Conservation (phyloP, 2,113 vertebrate genomes). For the Rousettus leschenaultii region DNA sequence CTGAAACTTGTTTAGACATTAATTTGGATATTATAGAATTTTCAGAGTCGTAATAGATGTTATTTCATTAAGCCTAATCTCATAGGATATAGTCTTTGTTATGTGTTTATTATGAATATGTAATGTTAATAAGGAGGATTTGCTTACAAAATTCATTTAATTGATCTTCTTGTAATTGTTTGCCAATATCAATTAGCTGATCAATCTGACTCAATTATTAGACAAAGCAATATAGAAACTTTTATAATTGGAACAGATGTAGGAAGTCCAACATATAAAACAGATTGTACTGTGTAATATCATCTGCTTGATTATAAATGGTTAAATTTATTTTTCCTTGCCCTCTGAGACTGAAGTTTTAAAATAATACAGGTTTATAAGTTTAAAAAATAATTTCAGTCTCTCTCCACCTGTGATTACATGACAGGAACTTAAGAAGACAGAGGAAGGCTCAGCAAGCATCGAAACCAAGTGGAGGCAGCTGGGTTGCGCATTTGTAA, state of each 20-base stretch:
- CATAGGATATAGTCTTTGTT: background rate
- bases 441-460: background rate
- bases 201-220: background rate
- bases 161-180: conserved; percentile 18
- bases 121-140: background rate
- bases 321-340: background rate
- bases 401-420: background rate
- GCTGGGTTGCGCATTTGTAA: background rate
- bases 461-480: background rate
- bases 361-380: conserved; percentile 36
- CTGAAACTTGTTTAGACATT: background rate
- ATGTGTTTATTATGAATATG: conserved; percentile 19
- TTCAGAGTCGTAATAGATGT: background rate
- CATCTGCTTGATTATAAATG: background rate
- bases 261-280: background rate
- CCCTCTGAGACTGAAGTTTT: background rate
- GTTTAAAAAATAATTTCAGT: conserved; percentile 28
- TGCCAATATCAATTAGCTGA: conserved; percentile 25
- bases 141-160: conserved; percentile 25
- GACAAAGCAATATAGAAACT: background rate
- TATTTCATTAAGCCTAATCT: conserved; percentile 32
- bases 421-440: conserved; percentile 32
- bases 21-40: conserved; percentile 1
- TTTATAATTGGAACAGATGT: background rate
- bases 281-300: background rate